phyloP scores from a whole-genome alignment of 2,113 vertebrate species.

The Plecotus auritus region DNA sequence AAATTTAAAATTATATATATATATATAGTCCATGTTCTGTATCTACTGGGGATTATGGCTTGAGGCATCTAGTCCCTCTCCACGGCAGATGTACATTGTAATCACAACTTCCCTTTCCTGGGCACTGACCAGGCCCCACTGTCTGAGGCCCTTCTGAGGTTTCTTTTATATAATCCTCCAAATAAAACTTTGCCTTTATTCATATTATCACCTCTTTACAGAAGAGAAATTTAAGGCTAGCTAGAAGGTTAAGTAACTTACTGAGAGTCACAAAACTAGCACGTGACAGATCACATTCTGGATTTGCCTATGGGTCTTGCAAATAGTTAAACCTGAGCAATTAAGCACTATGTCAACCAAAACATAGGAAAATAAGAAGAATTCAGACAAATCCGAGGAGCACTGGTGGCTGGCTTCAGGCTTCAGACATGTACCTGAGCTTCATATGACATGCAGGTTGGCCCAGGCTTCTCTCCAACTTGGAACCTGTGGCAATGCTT shows the following conservation, averaged over 20 bases:
- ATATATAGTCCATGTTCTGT: background rate
- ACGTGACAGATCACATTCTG: background rate
- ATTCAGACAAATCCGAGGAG: background rate
- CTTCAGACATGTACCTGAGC: background rate
- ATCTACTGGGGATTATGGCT: background rate
- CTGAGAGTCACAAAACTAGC: background rate
- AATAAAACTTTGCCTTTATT: background rate
- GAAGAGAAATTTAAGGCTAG: background rate
- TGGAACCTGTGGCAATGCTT: background rate
- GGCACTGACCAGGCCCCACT: too few species aligned
- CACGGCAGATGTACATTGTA: background rate
- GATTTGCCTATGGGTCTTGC: background rate
- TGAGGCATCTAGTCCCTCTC: background rate
- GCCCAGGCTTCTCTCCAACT: background rate
- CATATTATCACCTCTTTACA: background rate
- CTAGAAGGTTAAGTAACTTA: background rate
- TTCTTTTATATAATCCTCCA: background rate
- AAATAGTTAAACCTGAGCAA: background rate
- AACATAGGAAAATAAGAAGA: background rate
- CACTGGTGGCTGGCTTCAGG: background rate
- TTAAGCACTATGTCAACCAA: background rate
- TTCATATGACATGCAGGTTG: background rate
- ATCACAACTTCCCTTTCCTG: too few species aligned
- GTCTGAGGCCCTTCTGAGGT: background rate
- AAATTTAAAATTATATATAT: background rate